Base-by-base conservation (phyloP, 2,888 invertebrate species). In the Lasioglossum pauxillum region DNA sequence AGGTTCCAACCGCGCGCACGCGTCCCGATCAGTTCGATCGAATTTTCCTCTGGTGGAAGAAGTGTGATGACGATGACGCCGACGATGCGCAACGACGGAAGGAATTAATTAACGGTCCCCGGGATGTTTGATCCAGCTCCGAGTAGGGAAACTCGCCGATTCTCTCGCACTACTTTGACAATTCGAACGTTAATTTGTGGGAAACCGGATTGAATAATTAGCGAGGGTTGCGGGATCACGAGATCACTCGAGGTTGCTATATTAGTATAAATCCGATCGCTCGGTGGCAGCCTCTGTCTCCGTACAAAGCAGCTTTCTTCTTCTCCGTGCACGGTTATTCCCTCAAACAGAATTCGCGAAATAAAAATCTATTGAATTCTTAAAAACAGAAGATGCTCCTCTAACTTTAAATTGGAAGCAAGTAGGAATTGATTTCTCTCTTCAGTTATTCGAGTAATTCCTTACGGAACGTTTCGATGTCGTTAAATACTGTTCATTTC, bases 1-100 rank as follows among this genome's bases (percentile, higher is more conserved):
- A 87, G 90, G 90, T 92, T 44, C 3, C 44, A 44, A 44, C 3
- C 12, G 12, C 72, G 73, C 71, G n/a, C 75, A 53, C 64, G 44
- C 19, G 46, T 71, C 35, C 10, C 12, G 23, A 38, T 71, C 10
- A 14, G 41, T 12, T 44, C 41, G 10, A n/a, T 5, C 41, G 67
- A 31, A 78, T 44, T 71, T 14, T 41, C 19, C 16, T 35, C 35
- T 31, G 8, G 19, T 35, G 35, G 35, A 35, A 67, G 35, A 35
- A 67, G 67, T 12, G 60, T 60, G 31, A 35, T 35, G 67, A 31
- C 10, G 67, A 19, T 67, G 8, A 23, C 2, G 7, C 10, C 31
- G 35, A 67, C 19, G 67, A 2, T 67, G 35, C 38, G 27, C 14
- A 7, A 38, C 46, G 41, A 73, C 27, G 35, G 46, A 69, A 73